Conservation (phyloP, 2,113 vertebrate species). For the Protomyctophum bolini region DNA sequence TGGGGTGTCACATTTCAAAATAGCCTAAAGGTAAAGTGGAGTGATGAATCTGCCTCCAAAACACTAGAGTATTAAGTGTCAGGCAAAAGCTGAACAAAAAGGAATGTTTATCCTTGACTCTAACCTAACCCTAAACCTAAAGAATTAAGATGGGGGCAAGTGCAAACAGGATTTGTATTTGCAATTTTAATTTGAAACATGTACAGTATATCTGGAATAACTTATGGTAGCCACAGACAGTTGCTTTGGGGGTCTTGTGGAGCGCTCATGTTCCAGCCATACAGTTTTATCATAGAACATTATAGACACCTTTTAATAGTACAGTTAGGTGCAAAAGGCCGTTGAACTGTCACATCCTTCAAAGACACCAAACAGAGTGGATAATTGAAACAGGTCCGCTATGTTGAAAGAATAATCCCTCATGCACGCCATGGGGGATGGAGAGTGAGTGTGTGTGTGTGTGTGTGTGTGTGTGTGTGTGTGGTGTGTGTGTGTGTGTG, state of each 20-base stretch:
- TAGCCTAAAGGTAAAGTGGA: neutral
- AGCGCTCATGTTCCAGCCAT: neutral
- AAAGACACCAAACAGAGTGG: slow-evolving; percentile 4
- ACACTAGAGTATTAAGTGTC: no score
- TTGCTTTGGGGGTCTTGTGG: neutral
- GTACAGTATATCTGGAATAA: no score
- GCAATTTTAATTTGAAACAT: no score
- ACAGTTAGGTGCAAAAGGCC: slow-evolving; percentile 8
- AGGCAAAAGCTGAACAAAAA: neutral
- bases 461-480: neutral
- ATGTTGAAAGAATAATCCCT: slow-evolving; percentile 4
- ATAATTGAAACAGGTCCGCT: slow-evolving; percentile 13
- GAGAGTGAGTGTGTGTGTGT: neutral
- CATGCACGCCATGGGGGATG: slow-evolving; percentile 2
- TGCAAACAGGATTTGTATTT: no score
- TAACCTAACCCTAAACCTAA: neutral
- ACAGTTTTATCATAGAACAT: neutral
- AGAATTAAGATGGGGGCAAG: no score
- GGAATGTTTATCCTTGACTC: no score
- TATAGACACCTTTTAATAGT: slow-evolving; percentile 20
- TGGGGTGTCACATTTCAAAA: neutral
- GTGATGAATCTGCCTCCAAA: no score
- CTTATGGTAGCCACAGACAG: neutral
- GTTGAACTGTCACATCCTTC: slow-evolving; percentile 10
- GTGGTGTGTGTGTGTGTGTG: no score